Evolutionary conservation across 2,113 vertebrate genomes (phyloP).

Genomic region (Ivindomyrus marchei): DNA sequence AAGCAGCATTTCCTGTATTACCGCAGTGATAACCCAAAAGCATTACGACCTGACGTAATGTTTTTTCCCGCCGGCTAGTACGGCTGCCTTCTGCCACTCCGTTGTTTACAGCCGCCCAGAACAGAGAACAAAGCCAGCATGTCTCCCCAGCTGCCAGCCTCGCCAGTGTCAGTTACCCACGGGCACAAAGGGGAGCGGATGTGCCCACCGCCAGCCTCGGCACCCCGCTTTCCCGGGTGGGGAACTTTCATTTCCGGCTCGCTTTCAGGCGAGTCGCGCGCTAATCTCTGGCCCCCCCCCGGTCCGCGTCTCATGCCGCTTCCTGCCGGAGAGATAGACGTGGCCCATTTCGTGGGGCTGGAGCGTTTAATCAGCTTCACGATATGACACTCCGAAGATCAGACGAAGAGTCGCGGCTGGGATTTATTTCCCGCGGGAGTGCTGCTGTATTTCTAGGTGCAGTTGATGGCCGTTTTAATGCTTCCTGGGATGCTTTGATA

Average conservation of each 20-base stretch:
- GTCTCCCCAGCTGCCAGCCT: background rate
- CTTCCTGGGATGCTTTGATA: background rate
- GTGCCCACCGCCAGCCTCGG: constrained; percentile 33
- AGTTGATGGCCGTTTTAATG: background rate
- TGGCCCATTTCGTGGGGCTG: constrained; percentile 5
- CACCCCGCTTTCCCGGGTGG: constrained; percentile 9
- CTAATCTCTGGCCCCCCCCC: constrained; percentile 13
- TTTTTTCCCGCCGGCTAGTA: background rate
- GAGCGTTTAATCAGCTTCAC: constrained; percentile 5
- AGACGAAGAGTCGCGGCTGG: background rate
- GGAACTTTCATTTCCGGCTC: constrained; percentile 14
- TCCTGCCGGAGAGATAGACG: constrained; percentile 8
- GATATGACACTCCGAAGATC: background rate
- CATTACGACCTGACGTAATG: background rate
- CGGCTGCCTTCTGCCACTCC: background rate
- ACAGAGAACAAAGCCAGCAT: background rate
- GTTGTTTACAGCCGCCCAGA: background rate
- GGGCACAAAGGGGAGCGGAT: constrained; percentile 16
- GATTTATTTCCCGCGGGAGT: background rate
- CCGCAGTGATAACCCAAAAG: background rate
- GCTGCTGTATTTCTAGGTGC: constrained; percentile 11
- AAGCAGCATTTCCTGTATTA: background rate
- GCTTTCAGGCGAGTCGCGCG: constrained; percentile 18
- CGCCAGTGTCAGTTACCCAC: constrained; percentile 28
- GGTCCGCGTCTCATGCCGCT: background rate